These are phyloP conservation scores for Lissonota sp. DNA, from an alignment of 2,888 invertebrate genomes.

Conservation along the genomic window DNA sequence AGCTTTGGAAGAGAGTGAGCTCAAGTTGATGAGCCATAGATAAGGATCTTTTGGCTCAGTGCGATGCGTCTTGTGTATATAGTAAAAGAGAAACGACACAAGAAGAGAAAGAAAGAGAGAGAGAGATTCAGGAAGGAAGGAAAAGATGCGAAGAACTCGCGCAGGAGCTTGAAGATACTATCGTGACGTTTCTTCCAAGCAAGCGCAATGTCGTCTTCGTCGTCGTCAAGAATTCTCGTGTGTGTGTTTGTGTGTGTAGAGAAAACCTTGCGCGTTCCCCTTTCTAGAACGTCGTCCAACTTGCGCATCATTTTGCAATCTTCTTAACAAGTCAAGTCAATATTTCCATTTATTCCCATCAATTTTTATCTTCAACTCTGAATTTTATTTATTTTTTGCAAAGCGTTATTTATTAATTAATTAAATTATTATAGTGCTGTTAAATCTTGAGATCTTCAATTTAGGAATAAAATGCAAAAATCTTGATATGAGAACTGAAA, in stretches of 20 bases:
- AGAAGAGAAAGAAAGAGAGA: constrained; percentile 13
- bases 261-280: constrained; percentile 42
- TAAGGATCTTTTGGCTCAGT: constrained; percentile 72
- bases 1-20: constrained; percentile 69
- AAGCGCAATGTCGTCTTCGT: constrained; percentile 51
- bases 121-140: constrained; percentile 46
- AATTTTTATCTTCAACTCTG: too few relatives aligned
- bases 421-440: too few relatives aligned
- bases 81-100: constrained; percentile 2
- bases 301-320: too few relatives aligned
- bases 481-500: background rate
- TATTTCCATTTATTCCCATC: too few relatives aligned
- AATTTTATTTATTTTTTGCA: too few relatives aligned
- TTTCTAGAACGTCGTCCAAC: constrained; percentile 28
- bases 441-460: too few relatives aligned
- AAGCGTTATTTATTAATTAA: too few relatives aligned
- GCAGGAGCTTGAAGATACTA: constrained; percentile 73
- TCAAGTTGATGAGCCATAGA: constrained; percentile 73
- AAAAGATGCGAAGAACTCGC: constrained; percentile 68
- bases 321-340: too few relatives aligned
- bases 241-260: constrained; percentile 15
- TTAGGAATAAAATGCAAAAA: constrained; percentile 2
- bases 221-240: constrained; percentile 69
- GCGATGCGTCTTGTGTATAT: constrained; percentile 28
- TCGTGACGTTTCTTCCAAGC: constrained; percentile 71